Percentiles rank a stretch among this genome's conserved stretches.
phyloP scores from a whole-genome alignment of 2,113 vertebrate species.

The Perca schrenkii region DNA sequence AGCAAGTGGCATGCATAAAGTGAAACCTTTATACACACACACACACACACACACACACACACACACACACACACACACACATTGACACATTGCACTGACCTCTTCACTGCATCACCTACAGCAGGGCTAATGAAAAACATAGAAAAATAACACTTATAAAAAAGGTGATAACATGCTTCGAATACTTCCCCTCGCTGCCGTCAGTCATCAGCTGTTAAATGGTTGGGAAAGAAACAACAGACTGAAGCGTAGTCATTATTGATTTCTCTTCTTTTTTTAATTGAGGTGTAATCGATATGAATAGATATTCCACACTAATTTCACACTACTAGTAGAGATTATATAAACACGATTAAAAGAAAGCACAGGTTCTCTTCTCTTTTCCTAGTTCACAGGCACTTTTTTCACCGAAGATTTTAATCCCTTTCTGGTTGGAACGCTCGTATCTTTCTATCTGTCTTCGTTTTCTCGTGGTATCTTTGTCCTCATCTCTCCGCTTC shows the following conservation, averaged over 20 bases:
- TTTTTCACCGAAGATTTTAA: conserved; percentile 1
- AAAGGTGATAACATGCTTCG: conserved; percentile 56
- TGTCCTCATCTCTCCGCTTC: conserved; percentile 25
- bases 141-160: conserved; percentile 38
- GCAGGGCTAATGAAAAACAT: conserved; percentile 27
- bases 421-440: neutral
- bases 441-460: neutral
- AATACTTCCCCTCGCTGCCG: neutral
- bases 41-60: neutral
- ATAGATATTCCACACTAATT: conserved; percentile 14
- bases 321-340: conserved; percentile 2
- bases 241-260: conserved; percentile 31
- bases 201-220: conserved; percentile 61
- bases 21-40: conserved; percentile 4
- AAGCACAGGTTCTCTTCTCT: neutral
- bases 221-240: conserved; percentile 32
- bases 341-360: conserved; percentile 1
- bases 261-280: conserved; percentile 21
- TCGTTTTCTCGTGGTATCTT: conserved; percentile 17
- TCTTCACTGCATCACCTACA: neutral
- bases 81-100: neutral
- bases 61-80: conserved; percentile 7
- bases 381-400: neutral
- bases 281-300: conserved; percentile 28
- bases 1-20: neutral